A percentile compares a stretch with the other conserved stretches of the same genome.
Conservation (phyloP, 2,113 vertebrate genomes). For the Rattus rattus region DNA sequence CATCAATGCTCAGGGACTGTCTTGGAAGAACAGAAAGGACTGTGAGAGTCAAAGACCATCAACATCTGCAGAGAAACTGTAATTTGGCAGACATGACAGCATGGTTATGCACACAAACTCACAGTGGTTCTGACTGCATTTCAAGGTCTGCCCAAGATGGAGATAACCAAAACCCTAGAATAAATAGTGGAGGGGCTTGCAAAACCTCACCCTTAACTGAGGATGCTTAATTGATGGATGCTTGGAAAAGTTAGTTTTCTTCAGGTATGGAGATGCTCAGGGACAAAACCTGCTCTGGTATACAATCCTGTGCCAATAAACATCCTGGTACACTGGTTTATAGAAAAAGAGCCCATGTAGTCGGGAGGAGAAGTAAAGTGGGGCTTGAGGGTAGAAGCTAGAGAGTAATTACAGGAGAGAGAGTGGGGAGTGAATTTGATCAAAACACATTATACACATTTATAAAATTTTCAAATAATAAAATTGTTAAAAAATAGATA, state of each 20-base stretch:
- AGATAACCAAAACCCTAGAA: background rate
- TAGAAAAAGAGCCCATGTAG: background rate
- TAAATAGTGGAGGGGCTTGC: fast-evolving
- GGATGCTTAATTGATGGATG: background rate
- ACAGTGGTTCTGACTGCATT: background rate
- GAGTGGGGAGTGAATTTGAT: background rate
- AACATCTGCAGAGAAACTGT: background rate
- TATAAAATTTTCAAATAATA: background rate
- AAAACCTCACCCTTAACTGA: background rate
- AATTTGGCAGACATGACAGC: background rate
- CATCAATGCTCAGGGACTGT: background rate
- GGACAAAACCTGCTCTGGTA: no score
- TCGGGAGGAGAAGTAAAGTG: background rate
- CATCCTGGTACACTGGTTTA: background rate
- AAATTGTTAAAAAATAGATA: background rate
- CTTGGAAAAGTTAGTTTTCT: background rate
- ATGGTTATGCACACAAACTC: background rate
- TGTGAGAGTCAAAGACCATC: background rate
- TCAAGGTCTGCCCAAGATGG: background rate
- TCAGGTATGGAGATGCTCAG: background rate
- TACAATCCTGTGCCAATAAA: background rate
- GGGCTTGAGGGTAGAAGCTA: background rate
- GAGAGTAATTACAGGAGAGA: background rate
- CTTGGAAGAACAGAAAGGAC: background rate
- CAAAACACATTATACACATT: background rate